These are phyloP conservation scores for Yponomeuta evonymella DNA, from an alignment of 2,888 invertebrate genomes.

Conservation along the genomic window DNA sequence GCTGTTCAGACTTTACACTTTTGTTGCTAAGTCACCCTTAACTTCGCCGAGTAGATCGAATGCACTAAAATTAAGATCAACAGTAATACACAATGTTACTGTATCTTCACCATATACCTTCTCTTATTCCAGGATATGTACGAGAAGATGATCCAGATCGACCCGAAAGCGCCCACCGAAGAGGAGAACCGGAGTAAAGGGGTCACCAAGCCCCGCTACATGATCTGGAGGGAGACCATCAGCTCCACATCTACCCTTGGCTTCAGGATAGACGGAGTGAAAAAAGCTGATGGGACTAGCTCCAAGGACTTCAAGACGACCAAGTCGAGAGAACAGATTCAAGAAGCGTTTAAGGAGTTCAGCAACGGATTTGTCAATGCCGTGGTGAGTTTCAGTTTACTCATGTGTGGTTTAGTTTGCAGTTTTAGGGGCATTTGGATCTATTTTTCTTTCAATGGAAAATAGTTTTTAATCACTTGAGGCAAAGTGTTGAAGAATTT, in stretches of 20 bases:
- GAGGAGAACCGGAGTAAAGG: slow-evolving; percentile 94
- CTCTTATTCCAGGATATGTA: slow-evolving; percentile 88
- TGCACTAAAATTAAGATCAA: no score
- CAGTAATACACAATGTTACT: background rate
- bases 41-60: no score
- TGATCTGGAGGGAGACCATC: slow-evolving; percentile 97
- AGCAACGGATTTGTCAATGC: slow-evolving; percentile 86
- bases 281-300: slow-evolving; percentile 91
- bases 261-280: slow-evolving; percentile 96
- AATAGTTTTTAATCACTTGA: no score
- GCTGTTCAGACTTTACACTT: no score
- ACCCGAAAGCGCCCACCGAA: slow-evolving; percentile 89
- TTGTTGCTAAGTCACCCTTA: no score
- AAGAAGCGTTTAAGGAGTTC: slow-evolving; percentile 87
- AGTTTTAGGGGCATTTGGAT: no score
- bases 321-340: slow-evolving; percentile 88
- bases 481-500: no score
- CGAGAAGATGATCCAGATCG: slow-evolving; percentile 97
- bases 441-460: no score
- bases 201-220: slow-evolving; percentile 95
- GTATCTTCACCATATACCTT: slow-evolving; percentile 4
- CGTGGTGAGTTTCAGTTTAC: slow-evolving; percentile 75
- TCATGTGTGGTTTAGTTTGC: no score
- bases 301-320: slow-evolving; percentile 97
- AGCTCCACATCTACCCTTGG: slow-evolving; percentile 97